Conservation (phyloP, 2,113 vertebrate species). For the Chlorocebus sabaeus region DNA sequence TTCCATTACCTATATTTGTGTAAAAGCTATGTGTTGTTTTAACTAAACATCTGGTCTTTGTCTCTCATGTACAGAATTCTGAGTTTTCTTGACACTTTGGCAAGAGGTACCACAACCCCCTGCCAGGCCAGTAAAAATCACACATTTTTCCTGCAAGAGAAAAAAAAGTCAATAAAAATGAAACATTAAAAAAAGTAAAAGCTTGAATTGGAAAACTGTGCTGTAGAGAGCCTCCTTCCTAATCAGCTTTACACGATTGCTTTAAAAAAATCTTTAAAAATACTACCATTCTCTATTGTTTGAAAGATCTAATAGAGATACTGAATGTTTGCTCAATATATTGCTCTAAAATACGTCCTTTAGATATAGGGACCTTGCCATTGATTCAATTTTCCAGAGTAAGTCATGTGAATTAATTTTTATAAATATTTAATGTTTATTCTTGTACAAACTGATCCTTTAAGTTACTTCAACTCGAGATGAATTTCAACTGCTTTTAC, state of each 20-base stretch:
- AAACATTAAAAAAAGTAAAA: slow-evolving; percentile 57
- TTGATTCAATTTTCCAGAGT: slow-evolving; percentile 40
- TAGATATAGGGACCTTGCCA: not conserved
- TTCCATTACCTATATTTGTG: slow-evolving; percentile 60
- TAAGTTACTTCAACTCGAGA: slow-evolving; percentile 47
- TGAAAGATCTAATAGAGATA: slow-evolving; percentile 25
- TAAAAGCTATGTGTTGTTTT: slow-evolving; percentile 60
- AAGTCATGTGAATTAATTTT: slow-evolving; percentile 68
- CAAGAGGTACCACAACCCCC: slow-evolving; percentile 55
- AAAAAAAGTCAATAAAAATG: slow-evolving; percentile 70
- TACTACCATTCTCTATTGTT: not conserved
- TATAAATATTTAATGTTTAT: slow-evolving; percentile 70
- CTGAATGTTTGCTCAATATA: not conserved
- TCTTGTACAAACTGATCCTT: slow-evolving; percentile 62
- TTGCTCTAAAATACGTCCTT: slow-evolving; percentile 26
- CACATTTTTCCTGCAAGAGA: slow-evolving; percentile 67
- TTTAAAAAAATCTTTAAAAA: slow-evolving; percentile 14
- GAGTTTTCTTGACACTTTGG: slow-evolving; percentile 71
- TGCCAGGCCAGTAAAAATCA: slow-evolving; percentile 76
- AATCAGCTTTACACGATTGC: slow-evolving; percentile 22
- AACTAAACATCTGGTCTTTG: slow-evolving; percentile 75
- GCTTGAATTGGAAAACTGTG: slow-evolving; percentile 11
- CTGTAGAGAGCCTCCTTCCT: slow-evolving; percentile 4
- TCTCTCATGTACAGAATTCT: slow-evolving; percentile 62
- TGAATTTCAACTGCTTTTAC: slow-evolving; percentile 49